phyloP scores from a whole-genome alignment of 1,140 invertebrate genomes.

The Tetramorium parvispinum region DNA sequence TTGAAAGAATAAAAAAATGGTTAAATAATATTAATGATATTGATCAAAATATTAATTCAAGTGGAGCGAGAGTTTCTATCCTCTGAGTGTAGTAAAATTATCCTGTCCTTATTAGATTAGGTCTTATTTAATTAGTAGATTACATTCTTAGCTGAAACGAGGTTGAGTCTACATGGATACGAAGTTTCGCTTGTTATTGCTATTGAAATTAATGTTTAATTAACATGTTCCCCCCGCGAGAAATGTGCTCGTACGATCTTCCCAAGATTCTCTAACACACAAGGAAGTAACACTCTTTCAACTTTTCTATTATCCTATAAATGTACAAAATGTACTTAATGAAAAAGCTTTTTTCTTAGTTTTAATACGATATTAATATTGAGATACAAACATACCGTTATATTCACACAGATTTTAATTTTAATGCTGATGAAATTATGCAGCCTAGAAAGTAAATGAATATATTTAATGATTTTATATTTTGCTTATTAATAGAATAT shows the following conservation, averaged over 20 bases:
- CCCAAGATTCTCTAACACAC: not conserved
- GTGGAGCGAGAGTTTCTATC: not conserved
- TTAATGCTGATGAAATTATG: not conserved
- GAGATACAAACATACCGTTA: not conserved
- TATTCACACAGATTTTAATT: not conserved
- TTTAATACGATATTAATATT: constrained; percentile 1
- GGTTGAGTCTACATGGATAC: not conserved
- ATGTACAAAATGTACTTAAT: not conserved
- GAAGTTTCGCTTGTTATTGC: constrained; percentile 30
- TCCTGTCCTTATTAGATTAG: constrained; percentile 27
- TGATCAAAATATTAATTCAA: not conserved
- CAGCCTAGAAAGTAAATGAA: not conserved
- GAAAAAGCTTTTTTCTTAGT: constrained; percentile 6
- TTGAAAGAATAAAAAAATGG: not conserved
- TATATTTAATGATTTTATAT: not conserved
- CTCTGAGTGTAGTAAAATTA: not conserved
- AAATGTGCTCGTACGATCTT: not conserved
- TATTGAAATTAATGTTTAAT: constrained; percentile 47
- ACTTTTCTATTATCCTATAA: not conserved
- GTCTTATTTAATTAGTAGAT: constrained; percentile 40
- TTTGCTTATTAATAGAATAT: not conserved
- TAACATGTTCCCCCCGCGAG: constrained; percentile 3
- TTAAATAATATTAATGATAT: not conserved
- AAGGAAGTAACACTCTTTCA: not conserved
- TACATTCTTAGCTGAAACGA: constrained; percentile 26